These are phyloP conservation scores for Barbus barbus DNA, from an alignment of 2,113 vertebrate genomes.

Conservation along the genomic window DNA sequence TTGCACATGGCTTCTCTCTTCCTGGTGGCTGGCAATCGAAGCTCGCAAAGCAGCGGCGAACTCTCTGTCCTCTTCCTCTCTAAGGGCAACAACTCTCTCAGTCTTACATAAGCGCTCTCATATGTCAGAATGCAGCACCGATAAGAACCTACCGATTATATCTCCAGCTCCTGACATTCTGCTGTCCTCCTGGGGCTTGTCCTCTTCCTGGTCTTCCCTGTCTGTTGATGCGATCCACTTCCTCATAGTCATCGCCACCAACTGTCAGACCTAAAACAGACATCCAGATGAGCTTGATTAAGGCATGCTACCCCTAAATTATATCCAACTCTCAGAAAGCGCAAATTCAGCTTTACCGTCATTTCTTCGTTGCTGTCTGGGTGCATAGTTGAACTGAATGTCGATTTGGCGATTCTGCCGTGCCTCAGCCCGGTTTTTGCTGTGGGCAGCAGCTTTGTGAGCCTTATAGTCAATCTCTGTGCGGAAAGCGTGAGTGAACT, in stretches of 20 bases:
- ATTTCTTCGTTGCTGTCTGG: conserved; percentile 80
- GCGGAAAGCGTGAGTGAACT: conserved; percentile 97
- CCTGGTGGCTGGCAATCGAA: conserved; percentile 81
- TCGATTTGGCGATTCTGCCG: conserved; percentile 97
- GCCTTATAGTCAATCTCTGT: conserved; percentile 97
- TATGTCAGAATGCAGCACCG: background rate
- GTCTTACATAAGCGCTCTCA: background rate
- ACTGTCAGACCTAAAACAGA: conserved; percentile 74
- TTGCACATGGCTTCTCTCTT: conserved; percentile 75
- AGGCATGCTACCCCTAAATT: background rate
- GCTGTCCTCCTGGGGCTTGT: conserved; percentile 78
- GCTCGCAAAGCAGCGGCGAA: conserved; percentile 87
- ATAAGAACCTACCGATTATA: conserved; percentile 85
- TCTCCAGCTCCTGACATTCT: conserved; percentile 93
- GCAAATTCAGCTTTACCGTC: conserved; percentile 75
- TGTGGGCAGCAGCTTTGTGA: conserved; percentile 89
- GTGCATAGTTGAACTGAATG: conserved; percentile 88
- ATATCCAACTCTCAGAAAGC: background rate
- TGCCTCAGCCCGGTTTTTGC: conserved; percentile 93
- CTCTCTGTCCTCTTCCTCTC: conserved; percentile 93
- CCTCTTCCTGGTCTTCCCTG: conserved; percentile 73
- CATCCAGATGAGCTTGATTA: background rate
- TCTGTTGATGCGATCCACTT: conserved; percentile 83
- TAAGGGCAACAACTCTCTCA: conserved; percentile 57
- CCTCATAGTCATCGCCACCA: conserved; percentile 89